Evolutionary conservation across 2,888 invertebrate genomes (phyloP).

Genomic region (Nephrocerus scutellatus): DNA sequence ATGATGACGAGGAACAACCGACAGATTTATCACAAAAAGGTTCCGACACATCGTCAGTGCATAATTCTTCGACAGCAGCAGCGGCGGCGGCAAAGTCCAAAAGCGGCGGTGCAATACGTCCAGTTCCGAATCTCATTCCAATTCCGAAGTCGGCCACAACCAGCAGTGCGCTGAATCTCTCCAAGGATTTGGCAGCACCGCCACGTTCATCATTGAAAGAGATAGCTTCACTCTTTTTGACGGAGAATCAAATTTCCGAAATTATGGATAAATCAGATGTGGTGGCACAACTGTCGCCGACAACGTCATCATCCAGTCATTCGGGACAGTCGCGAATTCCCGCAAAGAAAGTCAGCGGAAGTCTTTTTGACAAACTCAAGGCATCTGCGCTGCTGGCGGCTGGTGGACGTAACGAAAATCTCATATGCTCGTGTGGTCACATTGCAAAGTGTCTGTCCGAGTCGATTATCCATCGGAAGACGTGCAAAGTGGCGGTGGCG

Average conservation of each 20-base stretch:
- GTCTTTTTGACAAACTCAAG: slow-evolving; percentile 76
- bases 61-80: slow-evolving; percentile 27
- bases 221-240: slow-evolving; percentile 54
- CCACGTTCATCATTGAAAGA: slow-evolving; percentile 50
- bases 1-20: slow-evolving; percentile 40
- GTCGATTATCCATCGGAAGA: slow-evolving; percentile 70
- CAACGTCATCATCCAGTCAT: slow-evolving; percentile 33
- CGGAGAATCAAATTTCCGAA: slow-evolving; percentile 33
- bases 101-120: slow-evolving; percentile 55
- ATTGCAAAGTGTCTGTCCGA: slow-evolving; percentile 76
- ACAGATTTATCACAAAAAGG: slow-evolving; percentile 47
- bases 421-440: slow-evolving; percentile 65
- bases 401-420: slow-evolving; percentile 58
- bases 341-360: slow-evolving; percentile 51
- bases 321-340: slow-evolving; percentile 29
- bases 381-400: slow-evolving; percentile 60
- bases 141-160: slow-evolving; percentile 51
- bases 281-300: slow-evolving; percentile 34
- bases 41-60: slow-evolving; percentile 37
- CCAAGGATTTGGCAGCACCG: slow-evolving; percentile 39
- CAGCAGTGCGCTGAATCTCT: slow-evolving; percentile 40
- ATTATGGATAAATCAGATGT: slow-evolving; percentile 31
- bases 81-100: slow-evolving; percentile 30
- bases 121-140: slow-evolving; percentile 71
- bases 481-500: slow-evolving; percentile 49